Evolutionary conservation across 37 sponge, comb jelly and placozoan species (phyloP).

Genomic region (Dysidea cf. avara): DNA sequence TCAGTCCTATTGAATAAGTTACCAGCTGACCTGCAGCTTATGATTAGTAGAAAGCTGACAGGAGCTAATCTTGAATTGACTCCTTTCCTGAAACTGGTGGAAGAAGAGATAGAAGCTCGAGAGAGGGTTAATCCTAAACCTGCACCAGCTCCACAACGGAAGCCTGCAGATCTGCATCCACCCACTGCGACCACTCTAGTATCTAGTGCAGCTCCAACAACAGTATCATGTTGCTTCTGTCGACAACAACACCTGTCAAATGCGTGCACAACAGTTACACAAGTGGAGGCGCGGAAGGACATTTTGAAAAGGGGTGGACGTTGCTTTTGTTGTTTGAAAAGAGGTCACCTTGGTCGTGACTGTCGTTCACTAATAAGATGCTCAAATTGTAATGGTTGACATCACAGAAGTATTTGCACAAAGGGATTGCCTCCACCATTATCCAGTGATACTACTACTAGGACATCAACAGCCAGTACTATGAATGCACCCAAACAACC

Average conservation of each 20-base stretch:
- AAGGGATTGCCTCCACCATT: no score
- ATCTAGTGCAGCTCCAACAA: background rate
- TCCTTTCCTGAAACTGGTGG: conserved; percentile 2
- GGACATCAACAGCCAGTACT: background rate
- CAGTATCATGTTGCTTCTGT: conserved; percentile 13
- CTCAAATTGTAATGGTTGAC: background rate
- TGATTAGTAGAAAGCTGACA: conserved; percentile 9
- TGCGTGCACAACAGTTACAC: conserved; percentile 2
- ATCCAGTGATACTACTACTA: no score
- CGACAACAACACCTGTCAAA: background rate
- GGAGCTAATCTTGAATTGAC: background rate
- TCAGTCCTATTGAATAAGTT: conserved; percentile 4
- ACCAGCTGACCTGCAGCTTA: conserved; percentile 20
- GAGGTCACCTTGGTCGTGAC: background rate
- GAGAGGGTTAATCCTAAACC: conserved; percentile 2
- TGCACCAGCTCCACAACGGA: background rate
- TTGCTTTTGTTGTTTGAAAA: conserved; percentile 7
- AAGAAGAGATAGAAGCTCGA: background rate
- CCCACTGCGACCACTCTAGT: background rate
- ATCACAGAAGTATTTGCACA: conserved; percentile 17
- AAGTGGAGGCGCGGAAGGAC: conserved; percentile 16
- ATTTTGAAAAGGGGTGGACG: conserved; percentile 3
- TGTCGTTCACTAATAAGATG: conserved; percentile 2
- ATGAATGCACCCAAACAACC: background rate
- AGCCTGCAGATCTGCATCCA: background rate